Evolutionary conservation across 2,113 vertebrate species (phyloP).

Genomic region (Siniperca chuatsi): DNA sequence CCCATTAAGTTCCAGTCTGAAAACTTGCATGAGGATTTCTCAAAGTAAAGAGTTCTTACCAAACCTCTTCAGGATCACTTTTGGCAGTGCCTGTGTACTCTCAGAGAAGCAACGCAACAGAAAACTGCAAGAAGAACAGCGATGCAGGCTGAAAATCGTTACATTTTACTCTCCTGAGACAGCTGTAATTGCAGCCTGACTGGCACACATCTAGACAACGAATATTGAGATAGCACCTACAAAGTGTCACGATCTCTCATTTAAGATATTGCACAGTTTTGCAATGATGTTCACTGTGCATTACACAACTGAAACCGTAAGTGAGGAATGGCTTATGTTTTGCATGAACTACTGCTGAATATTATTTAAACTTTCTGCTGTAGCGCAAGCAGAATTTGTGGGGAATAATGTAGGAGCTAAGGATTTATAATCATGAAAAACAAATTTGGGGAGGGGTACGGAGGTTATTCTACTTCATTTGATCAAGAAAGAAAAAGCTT

Average conservation of each 20-base stretch:
- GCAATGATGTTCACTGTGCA: constrained; percentile 18
- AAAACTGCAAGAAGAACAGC: constrained; percentile 7
- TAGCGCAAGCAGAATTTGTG: background rate
- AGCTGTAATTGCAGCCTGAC: constrained; percentile 46
- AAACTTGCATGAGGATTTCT: constrained; percentile 13
- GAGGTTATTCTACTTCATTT: constrained; percentile 19
- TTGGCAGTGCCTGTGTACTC: background rate
- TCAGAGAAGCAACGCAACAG: constrained; percentile 23
- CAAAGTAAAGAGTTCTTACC: constrained; percentile 1
- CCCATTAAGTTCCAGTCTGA: background rate
- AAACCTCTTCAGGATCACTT: constrained; percentile 7
- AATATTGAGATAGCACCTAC: constrained; percentile 37
- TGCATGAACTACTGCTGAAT: constrained; percentile 1
- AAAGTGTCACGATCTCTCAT: constrained; percentile 20
- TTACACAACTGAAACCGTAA: background rate
- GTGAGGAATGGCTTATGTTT: constrained; percentile 3
- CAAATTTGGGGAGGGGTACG: background rate
- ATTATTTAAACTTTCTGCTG: background rate
- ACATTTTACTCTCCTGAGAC: constrained; percentile 35
- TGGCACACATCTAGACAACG: constrained; percentile 20
- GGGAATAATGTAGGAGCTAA: background rate
- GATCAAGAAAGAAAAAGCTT: background rate
- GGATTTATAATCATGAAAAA: constrained; percentile 23
- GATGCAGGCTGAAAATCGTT: constrained; percentile 15
- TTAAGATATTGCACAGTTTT: constrained; percentile 15